These are phyloP conservation scores for Ecdyonurus torrentis DNA, from an alignment of 2,888 invertebrate species.

Conservation along the genomic window DNA sequence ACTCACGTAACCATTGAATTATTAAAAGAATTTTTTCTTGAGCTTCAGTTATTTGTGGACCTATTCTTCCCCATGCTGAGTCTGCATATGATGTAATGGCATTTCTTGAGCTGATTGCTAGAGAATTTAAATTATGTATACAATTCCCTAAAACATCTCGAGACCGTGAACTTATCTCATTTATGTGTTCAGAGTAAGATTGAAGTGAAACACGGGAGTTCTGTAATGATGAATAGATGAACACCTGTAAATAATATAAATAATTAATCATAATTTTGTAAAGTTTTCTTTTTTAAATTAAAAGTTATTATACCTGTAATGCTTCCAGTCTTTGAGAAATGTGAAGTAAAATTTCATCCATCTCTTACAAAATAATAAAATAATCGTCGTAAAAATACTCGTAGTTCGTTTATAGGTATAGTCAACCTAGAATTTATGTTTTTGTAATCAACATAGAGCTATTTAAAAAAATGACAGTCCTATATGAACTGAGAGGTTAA, in stretches of 20 bases:
- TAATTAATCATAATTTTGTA: not conserved
- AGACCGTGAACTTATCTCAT: not conserved
- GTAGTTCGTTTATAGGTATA: not conserved
- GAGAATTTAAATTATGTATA: not conserved
- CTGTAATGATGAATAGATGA: not conserved
- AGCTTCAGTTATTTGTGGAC: not conserved
- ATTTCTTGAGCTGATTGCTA: not conserved
- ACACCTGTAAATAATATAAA: not conserved
- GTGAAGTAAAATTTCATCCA: conserved; percentile 9
- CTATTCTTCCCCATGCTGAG: not conserved
- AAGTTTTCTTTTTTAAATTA: not conserved
- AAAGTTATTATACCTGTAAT: conserved; percentile 5
- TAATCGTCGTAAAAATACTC: not conserved
- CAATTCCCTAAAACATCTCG: not conserved
- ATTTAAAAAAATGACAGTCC: not conserved
- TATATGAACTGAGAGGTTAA: not conserved
- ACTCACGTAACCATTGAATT: not conserved
- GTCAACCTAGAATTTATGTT: not conserved
- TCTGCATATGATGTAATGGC: not conserved
- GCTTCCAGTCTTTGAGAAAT: conserved; percentile 9
- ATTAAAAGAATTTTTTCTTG: not conserved
- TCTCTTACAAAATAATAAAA: not conserved
- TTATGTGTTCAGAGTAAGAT: not conserved
- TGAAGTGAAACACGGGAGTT: not conserved
- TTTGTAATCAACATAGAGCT: not conserved